A percentile compares a stretch with the other conserved stretches of the same genome.
These are phyloP conservation scores for Tupaia chinensis DNA, from an alignment of 2,113 vertebrate species.

Conservation along the genomic window DNA sequence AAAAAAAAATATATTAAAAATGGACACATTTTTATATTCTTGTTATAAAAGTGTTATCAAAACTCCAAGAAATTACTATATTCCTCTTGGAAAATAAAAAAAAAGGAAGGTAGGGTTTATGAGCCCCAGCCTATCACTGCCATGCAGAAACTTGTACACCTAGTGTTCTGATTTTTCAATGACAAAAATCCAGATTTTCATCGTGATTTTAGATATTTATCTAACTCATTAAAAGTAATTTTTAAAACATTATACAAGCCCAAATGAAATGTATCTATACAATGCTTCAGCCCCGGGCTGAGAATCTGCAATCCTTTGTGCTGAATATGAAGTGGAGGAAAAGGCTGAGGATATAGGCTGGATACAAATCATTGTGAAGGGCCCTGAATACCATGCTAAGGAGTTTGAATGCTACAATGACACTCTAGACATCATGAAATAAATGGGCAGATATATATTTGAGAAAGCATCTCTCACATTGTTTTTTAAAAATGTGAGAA, in stretches of 20 bases:
- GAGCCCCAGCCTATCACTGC: neutral
- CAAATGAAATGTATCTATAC: neutral
- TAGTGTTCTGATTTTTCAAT: neutral
- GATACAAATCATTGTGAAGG: neutral
- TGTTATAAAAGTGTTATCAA: too few relatives aligned
- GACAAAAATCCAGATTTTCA: slow-evolving; percentile 41
- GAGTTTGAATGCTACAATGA: neutral
- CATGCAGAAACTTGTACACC: neutral
- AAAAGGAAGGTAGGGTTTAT: neutral
- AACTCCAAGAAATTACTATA: too few relatives aligned
- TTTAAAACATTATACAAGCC: neutral
- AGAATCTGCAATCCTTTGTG: neutral
- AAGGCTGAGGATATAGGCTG: neutral
- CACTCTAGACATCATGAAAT: neutral
- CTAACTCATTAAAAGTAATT: slow-evolving; percentile 34
- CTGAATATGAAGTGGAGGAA: neutral
- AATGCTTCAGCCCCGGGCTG: neutral
- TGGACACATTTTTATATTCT: too few relatives aligned
- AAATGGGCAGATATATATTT: neutral
- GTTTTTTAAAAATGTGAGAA: neutral
- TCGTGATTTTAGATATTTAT: slow-evolving; percentile 37
- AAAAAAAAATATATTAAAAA: neutral
- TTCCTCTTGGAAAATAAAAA: too few relatives aligned
- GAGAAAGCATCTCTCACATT: neutral
- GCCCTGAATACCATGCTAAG: neutral